Percentiles rank a stretch among this genome's conserved stretches.
These are phyloP conservation scores for Caenorhabditis imperialis DNA, from an alignment of 2,888 invertebrate genomes.

Conservation along the genomic window DNA sequence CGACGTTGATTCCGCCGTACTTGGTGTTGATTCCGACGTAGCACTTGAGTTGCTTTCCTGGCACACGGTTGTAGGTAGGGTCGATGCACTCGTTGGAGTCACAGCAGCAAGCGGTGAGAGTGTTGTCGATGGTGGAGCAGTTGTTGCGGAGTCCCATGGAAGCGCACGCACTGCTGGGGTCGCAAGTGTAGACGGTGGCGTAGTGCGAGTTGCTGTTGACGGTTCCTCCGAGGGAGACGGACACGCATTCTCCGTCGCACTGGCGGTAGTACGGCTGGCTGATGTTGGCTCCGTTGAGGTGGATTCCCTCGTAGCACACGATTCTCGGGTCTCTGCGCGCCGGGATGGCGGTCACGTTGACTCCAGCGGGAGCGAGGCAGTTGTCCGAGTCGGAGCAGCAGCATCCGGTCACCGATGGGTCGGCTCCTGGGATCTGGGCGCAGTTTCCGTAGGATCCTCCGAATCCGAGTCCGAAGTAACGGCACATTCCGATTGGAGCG, in stretches of 20 bases:
- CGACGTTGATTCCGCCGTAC: slow-evolving; percentile 14
- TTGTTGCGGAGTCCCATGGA: slow-evolving; percentile 59
- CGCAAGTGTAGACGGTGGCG: slow-evolving; percentile 62
- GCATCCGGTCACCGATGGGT: slow-evolving; percentile 59
- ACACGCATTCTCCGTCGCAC: slow-evolving; percentile 64
- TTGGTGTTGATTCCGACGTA: slow-evolving; percentile 59
- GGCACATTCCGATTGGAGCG: slow-evolving; percentile 59
- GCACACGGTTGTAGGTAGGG: slow-evolving; percentile 58
- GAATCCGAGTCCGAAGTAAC: slow-evolving; percentile 61
- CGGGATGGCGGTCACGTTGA: slow-evolving; percentile 57
- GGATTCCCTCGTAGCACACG: slow-evolving; percentile 63
- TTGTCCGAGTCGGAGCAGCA: slow-evolving; percentile 59
- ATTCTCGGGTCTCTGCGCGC: slow-evolving; percentile 54
- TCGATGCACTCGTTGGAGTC: slow-evolving; percentile 65
- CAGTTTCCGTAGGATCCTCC: slow-evolving; percentile 62
- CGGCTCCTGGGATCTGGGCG: slow-evolving; percentile 51
- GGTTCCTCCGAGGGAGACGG: slow-evolving; percentile 51
- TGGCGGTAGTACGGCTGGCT: slow-evolving; percentile 48
- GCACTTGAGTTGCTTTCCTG: slow-evolving; percentile 56
- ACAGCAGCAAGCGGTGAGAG: slow-evolving; percentile 61
- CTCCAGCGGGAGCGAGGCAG: slow-evolving; percentile 53
- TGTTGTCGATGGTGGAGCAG: slow-evolving; percentile 55
- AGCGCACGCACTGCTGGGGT: slow-evolving; percentile 55
- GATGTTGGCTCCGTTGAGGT: slow-evolving; percentile 55
- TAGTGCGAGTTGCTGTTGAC: slow-evolving; percentile 43